Evolutionary conservation across 1,140 invertebrate species (phyloP).

Genomic region (Teleogryllus occipitalis): DNA sequence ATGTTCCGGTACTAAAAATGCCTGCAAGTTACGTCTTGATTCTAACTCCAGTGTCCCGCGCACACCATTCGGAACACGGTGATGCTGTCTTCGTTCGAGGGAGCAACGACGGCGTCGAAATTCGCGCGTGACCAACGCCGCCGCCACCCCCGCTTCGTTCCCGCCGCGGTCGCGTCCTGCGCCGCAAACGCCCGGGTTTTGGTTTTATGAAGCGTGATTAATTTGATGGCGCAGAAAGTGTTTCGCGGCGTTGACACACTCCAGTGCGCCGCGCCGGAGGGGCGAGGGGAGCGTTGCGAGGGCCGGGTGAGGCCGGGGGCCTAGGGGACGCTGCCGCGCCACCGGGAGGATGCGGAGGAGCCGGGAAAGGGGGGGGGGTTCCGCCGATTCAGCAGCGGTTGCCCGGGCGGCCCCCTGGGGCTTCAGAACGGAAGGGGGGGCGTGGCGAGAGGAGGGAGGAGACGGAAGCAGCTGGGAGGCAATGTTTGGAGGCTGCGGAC

Average conservation of each 20-base stretch:
- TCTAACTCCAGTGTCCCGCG: too few species aligned
- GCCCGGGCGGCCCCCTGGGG: too few species aligned
- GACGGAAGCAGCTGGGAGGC: not conserved
- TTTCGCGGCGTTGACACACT: not conserved
- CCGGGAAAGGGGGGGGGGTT: not conserved
- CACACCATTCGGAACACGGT: too few species aligned
- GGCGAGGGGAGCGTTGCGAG: not conserved
- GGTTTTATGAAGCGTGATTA: conserved; percentile 4
- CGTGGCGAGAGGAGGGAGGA: not conserved
- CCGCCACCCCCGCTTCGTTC: too few species aligned
- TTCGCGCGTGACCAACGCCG: too few species aligned
- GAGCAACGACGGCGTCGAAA: too few species aligned
- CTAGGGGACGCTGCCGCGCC: not conserved
- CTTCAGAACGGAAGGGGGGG: not conserved
- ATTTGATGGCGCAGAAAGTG: not conserved
- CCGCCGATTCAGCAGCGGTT: not conserved
- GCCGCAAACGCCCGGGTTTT: not conserved
- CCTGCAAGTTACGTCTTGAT: too few species aligned
- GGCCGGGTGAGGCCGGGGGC: too few species aligned
- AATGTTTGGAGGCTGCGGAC: too few species aligned
- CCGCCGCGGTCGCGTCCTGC: too few species aligned
- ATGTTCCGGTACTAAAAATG: too few species aligned
- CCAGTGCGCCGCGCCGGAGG: not conserved
- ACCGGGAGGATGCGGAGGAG: not conserved
- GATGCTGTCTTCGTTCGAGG: too few species aligned